These are phyloP conservation scores for Epinotia demarniana DNA, from an alignment of 2,888 invertebrate genomes.

Conservation along the genomic window DNA sequence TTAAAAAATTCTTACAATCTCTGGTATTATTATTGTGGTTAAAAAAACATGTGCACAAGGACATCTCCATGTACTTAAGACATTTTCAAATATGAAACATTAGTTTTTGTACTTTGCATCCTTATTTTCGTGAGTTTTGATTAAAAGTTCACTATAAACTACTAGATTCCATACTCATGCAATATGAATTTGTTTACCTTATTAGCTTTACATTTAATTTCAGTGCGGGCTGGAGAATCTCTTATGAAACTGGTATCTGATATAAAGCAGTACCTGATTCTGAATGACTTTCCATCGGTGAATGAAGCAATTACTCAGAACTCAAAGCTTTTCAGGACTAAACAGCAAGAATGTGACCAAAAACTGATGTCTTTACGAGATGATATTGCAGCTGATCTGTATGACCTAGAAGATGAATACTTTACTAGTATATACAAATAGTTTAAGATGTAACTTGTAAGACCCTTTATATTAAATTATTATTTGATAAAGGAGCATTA, in stretches of 20 bases:
- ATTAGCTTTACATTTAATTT: slow-evolving; percentile 51
- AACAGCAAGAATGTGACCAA: slow-evolving; percentile 96
- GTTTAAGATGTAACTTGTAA: slow-evolving; percentile 40
- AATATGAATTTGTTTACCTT: background rate
- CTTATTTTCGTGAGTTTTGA: background rate
- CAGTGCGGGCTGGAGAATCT: slow-evolving; percentile 97
- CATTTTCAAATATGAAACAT: background rate
- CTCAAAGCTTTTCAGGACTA: slow-evolving; percentile 94
- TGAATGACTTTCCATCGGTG: slow-evolving; percentile 99
- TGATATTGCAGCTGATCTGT: slow-evolving; percentile 97
- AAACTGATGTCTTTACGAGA: slow-evolving; percentile 96
- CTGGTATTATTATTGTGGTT: too few relatives aligned
- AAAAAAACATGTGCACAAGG: too few relatives aligned
- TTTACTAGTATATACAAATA: slow-evolving; percentile 93
- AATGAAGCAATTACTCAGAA: slow-evolving; percentile 98
- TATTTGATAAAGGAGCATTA: background rate
- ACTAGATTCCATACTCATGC: too few relatives aligned
- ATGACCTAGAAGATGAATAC: slow-evolving; percentile 97
- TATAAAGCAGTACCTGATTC: slow-evolving; percentile 98
- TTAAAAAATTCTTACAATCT: too few relatives aligned
- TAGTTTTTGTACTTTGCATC: background rate
- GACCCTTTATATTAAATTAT: slow-evolving; percentile 18
- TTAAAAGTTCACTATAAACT: background rate
- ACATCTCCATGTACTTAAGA: too few relatives aligned
- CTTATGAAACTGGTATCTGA: slow-evolving; percentile 98